Percentiles rank a stretch among this genome's conserved stretches.
phyloP scores from a whole-genome alignment of 2,797 vertebrate species.

The Heteromormyrus szaboi region DNA sequence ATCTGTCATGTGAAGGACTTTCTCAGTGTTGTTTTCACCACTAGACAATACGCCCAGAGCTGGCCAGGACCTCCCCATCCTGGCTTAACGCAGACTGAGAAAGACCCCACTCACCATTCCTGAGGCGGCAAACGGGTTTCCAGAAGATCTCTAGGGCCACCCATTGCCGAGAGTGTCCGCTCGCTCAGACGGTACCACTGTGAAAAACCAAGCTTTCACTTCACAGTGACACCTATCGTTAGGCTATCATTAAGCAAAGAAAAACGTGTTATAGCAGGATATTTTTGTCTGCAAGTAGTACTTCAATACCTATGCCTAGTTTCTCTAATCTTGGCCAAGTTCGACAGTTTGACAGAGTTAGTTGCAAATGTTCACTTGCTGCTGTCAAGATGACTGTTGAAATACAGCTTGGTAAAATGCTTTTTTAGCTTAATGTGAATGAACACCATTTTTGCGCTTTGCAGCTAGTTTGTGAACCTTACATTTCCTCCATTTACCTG shows the following conservation, averaged over 20 bases:
- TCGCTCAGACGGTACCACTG: background rate
- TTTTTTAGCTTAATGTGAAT: background rate
- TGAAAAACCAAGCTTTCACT: background rate
- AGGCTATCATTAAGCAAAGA: background rate
- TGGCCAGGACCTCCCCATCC: background rate
- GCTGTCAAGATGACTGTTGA: background rate
- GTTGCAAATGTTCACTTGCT: background rate
- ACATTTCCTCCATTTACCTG: background rate
- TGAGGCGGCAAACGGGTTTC: background rate
- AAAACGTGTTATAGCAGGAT: background rate
- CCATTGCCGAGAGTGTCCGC: background rate
- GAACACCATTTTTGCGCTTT: background rate
- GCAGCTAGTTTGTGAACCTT: background rate
- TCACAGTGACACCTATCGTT: background rate
- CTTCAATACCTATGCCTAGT: background rate
- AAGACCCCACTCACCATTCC: background rate
- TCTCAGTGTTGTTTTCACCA: background rate
- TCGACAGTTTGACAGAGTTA: background rate
- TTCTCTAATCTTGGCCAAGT: background rate
- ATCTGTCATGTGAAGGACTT: background rate
- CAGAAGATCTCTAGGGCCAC: background rate
- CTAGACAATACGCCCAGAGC: background rate
- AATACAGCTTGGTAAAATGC: background rate
- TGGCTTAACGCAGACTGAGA: background rate
- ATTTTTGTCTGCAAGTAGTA: background rate